phyloP scores from a whole-genome alignment of 2,797 vertebrate genomes.

The Manis javanica region DNA sequence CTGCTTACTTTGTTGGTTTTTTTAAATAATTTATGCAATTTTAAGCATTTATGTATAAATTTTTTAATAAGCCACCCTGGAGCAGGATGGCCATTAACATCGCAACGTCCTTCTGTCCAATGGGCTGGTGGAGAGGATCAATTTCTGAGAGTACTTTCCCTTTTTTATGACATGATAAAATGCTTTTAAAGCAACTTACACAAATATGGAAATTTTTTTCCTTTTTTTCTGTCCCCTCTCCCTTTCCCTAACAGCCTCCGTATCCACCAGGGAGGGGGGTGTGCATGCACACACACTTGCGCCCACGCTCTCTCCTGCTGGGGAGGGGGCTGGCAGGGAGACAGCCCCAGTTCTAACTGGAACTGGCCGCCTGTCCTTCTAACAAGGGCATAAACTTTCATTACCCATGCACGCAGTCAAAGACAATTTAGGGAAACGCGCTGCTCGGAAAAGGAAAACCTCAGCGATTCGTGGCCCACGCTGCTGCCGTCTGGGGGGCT shows the following conservation, averaged over 20 bases:
- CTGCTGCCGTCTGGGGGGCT: constrained; percentile 84
- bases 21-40: constrained; percentile 99
- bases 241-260: constrained; percentile 89
- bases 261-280: constrained; percentile 90
- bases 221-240: constrained; percentile 64
- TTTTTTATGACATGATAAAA: constrained; percentile 99
- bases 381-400: constrained; percentile 99
- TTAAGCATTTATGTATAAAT: constrained; percentile 99
- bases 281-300: background rate
- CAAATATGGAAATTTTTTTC: constrained; percentile 96
- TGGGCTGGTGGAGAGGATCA: constrained; percentile 98
- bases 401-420: constrained; percentile 99
- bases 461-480: constrained; percentile 93
- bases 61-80: constrained; percentile 99
- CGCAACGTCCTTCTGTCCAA: constrained; percentile 99
- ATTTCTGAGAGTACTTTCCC: constrained; percentile 93
- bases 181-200: constrained; percentile 99
- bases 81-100: constrained; percentile 99
- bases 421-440: constrained; percentile 99
- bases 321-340: constrained; percentile 88
- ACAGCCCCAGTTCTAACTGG: constrained; percentile 96
- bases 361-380: constrained; percentile 98
- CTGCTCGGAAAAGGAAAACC: constrained; percentile 97
- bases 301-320: constrained; percentile 23
- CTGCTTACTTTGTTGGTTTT: constrained; percentile 97